Evolutionary conservation across 2,113 vertebrate species (phyloP), one percentile per base, ranked within the genome.

Genomic region (Corythornis cristatus): DNA sequence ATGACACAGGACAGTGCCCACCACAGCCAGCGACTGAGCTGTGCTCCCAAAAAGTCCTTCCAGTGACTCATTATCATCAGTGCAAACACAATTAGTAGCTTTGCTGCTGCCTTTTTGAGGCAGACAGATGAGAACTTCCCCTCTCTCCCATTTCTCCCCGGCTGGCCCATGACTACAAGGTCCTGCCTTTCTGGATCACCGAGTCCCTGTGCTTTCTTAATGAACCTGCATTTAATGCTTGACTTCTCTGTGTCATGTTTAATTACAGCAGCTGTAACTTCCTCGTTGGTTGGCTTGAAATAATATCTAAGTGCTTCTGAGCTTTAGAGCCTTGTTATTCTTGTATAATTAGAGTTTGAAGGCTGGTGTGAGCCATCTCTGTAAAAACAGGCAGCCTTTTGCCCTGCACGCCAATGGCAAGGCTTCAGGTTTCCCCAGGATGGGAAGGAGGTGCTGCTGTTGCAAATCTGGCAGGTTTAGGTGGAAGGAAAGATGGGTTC

Each of bases 251-350:
- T 92, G 95, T 96, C 95, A 89, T 81, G 95, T 96, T 96, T 97
- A 97, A 96, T 97, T 96, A 96, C 88, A 93, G 96, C 95, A 95
- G 94, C 92, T 94, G 90, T 96, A 96, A 82, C 95, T 95, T 95
- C 81, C 95, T 94, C 2, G 15, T 94, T 94, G 95, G 61, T 51
- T 48, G 92, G 64, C 84, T 94, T 83, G 92, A 95, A 95, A 94
- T 93, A 96, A 95, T 96, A 95, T 94, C 93, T 78, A 95, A 96
- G 96, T 83, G 96, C 93, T 93, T 71, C 93, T 76, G 94, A 93
- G 96, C 95, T 96, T 95, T 82, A 61, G 90, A 97, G 94, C 90
- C 94, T 80, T 88, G 89, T 95, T 95, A 90, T 94, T 92, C 94
- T 93, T 88, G 93, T 91, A 79, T 95, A 96, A 96, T 97, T 96